Evolutionary conservation across 2,888 invertebrate genomes (phyloP).

Genomic region (Dendrolimus houi): DNA sequence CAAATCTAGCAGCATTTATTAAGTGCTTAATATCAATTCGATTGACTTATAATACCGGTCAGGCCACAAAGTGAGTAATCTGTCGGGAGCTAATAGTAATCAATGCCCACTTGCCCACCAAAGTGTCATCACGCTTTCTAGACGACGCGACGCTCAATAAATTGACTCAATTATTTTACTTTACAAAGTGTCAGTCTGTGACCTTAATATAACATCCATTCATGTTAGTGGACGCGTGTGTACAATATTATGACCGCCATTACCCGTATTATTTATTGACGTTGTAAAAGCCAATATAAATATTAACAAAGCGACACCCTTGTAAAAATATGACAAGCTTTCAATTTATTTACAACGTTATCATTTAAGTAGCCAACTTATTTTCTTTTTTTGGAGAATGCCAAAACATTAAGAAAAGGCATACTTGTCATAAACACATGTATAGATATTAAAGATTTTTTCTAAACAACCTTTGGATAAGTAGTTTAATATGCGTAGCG

Average conservation of each 20-base stretch:
- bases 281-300: conserved; percentile 6
- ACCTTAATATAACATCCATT: conserved; percentile 51
- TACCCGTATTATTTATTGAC: background rate
- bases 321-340: background rate
- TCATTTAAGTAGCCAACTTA: background rate
- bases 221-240: conserved; percentile 26
- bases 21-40: background rate
- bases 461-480: no score
- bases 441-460: no score
- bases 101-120: conserved; percentile 23
- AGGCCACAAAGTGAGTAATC: no score
- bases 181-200: conserved; percentile 42
- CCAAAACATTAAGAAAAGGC: background rate
- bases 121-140: conserved; percentile 46
- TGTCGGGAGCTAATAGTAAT: no score
- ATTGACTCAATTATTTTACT: conserved; percentile 56
- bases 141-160: conserved; percentile 38
- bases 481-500: no score
- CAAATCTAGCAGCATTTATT: background rate
- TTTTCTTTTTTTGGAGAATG: no score
- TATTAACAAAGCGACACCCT: conserved; percentile 12
- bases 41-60: background rate
- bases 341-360: background rate
- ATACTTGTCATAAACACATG: no score
- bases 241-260: conserved; percentile 25